Base-by-base conservation (phyloP, 2,888 invertebrate genomes). In the Drosophila demipolita region DNA sequence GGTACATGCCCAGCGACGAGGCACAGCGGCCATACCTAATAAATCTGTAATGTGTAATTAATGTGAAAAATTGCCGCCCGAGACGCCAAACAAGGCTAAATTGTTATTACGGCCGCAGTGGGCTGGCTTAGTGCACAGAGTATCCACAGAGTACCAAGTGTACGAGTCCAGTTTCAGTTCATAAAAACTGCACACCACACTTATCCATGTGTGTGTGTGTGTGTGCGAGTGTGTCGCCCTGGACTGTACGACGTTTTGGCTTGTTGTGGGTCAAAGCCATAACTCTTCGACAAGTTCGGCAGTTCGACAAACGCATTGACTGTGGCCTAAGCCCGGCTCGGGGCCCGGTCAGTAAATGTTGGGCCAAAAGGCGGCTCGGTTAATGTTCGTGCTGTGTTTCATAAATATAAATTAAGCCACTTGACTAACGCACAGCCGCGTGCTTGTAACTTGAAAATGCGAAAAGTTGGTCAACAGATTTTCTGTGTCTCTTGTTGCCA, bases 41-140 rank as follows among this genome's bases (percentile, higher is more conserved):
- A 89, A 89, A 91, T 89, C 90, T 83, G 85, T 83, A 89, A 91
- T 91, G 91, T 85, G 90, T 91, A 87, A 89, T 89, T 91, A 89
- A 89, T 91, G 91, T 89, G 90, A 85, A 91, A 91, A 89, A 90
- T 85, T 80, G 90, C 80, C 81, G 78, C 66, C 48, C 61, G 73
- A 76, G 91, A 89, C 91, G 86, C 70, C 77, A 80, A 85, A 91
- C 89, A 89, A 89, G 91, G 83, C 88, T 85, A 89, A 89, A 91
- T 85, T 78, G 89, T 89, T 89, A 83, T 82, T 87, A 82, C 68
- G 73, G 73, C 61, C 78, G 42, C 33, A 63, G 70, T 69, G 74
- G 67, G 68, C 82, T 66, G 38, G 58, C 54, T 45, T 66, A 55
- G 54, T 69, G 73, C 55, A 62, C 62, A 48, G 65, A 64, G 20